Conservation (phyloP, 2,113 vertebrate species). For the Pandion haliaetus region DNA sequence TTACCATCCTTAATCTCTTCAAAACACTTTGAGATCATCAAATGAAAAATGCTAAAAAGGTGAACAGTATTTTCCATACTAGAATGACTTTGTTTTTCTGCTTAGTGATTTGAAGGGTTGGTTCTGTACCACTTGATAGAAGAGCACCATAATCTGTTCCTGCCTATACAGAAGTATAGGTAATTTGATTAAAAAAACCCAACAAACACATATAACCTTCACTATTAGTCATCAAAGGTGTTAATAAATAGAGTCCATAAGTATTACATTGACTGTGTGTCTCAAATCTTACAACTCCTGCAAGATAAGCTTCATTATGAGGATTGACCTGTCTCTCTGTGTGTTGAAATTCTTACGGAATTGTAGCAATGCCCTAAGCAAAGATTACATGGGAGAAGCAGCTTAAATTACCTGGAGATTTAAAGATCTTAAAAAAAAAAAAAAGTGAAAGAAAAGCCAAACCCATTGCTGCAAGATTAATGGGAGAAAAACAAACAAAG, state of each 20-base stretch:
- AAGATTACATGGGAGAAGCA: neutral
- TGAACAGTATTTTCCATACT: neutral
- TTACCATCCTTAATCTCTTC: neutral
- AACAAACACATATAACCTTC: neutral
- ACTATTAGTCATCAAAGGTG: neutral
- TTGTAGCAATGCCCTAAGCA: neutral
- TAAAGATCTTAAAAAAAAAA: neutral
- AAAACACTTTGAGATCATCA: neutral
- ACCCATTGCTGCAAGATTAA: neutral
- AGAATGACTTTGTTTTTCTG: neutral
- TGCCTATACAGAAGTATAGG: neutral
- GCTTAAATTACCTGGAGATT: neutral
- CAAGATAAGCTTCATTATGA: neutral
- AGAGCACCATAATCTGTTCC: neutral
- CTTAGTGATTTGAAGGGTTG: neutral
- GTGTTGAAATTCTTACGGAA: neutral
- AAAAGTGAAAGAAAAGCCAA: neutral
- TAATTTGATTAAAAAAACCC: neutral
- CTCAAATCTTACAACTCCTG: neutral
- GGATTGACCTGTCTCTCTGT: neutral
- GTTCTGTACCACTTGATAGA: neutral
- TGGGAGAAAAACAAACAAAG: neutral
- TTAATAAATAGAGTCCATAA: neutral
- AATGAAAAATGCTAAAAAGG: neutral
- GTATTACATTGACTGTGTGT: neutral